Evolutionary conservation across 2,888 invertebrate genomes (phyloP).

Genomic region (Acleris cristana): DNA sequence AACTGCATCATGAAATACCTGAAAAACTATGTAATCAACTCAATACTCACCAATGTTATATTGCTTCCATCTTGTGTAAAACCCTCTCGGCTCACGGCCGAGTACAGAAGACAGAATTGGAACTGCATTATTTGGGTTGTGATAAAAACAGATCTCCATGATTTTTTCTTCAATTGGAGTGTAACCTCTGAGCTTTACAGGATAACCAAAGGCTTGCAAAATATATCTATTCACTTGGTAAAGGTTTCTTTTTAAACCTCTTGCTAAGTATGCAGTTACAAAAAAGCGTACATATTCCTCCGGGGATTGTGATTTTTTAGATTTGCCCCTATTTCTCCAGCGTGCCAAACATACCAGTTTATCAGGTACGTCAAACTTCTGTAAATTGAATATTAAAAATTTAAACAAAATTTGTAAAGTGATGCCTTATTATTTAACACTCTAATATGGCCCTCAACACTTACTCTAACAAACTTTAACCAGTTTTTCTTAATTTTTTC

Average conservation of each 20-base stretch:
- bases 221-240: slow-evolving; percentile 38
- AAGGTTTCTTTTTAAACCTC: slow-evolving; percentile 35
- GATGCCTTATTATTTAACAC: neutral
- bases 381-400: slow-evolving; percentile 9
- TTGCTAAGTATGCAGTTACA: slow-evolving; percentile 37
- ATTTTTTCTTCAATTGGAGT: slow-evolving; percentile 36
- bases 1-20: too few species aligned
- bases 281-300: slow-evolving; percentile 36
- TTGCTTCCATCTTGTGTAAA: slow-evolving; percentile 28
- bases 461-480: slow-evolving; percentile 38
- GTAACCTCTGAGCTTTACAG: slow-evolving; percentile 20
- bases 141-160: slow-evolving; percentile 36
- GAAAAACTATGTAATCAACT: neutral
- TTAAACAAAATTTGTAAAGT: neutral
- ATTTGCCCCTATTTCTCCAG: slow-evolving; percentile 34
- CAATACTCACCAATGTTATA: slow-evolving; percentile 19
- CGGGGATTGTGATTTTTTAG: slow-evolving; percentile 16
- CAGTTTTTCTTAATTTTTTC: slow-evolving; percentile 38
- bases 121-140: slow-evolving; percentile 26
- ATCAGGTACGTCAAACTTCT: slow-evolving; percentile 38
- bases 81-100: slow-evolving; percentile 36
- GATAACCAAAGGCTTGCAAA: slow-evolving; percentile 19
- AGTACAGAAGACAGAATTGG: slow-evolving; percentile 28
- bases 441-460: neutral
- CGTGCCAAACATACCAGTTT: slow-evolving; percentile 38